Base-by-base conservation (phyloP, 2,113 vertebrate genomes). In the Pomatorhinus ruficollis region DNA sequence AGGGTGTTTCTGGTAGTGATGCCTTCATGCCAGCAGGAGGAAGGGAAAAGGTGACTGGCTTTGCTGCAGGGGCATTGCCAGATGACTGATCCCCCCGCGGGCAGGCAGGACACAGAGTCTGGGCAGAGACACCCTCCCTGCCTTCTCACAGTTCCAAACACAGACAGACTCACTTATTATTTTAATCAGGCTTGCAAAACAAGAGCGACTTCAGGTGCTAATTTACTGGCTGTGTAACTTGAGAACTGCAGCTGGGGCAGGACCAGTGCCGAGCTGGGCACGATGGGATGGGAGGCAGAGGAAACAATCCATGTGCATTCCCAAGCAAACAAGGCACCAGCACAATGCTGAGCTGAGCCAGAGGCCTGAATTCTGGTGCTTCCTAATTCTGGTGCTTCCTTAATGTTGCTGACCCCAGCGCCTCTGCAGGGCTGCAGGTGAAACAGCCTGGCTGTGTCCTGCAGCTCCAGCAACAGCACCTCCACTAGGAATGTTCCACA, bases 271-370 rank as follows among this genome's bases (percentile, higher is more conserved):
- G 12, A 63, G 72, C 47, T 15, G 15, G 81, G 28, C 74, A 50
- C 20, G 0, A 19, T 9, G 25, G 53, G 57, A 54, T 11, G 37
- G n/a, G 76, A 35, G 9, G 75, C 50, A 63, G 47, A 45, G 28
- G 22, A 86, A 69, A 66, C 16, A 28, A 0, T 10, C 20, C 3
- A 0, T 2, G 0, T 6, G 63, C 8, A 3, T 49, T 52, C 27
- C 49, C 5, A 1, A 19, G 28, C 56, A 49, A 69, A 52, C 15
- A 9, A 25, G 40, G 21, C 37, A 22, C n/a, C 4, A 1, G 70
- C 63, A 59, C 2, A 2, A 18, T 0, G 20, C 74, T 70, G n/a
- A 60, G 20, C 74, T 70, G n/a, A 60, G 65, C 57, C 27, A 5
- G 4, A 56, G 52, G 24, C 28, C 39, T 59, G 33, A 31, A 25